Conservation (phyloP, 2,113 vertebrate genomes). For the Herpailurus yagouaroundi region DNA sequence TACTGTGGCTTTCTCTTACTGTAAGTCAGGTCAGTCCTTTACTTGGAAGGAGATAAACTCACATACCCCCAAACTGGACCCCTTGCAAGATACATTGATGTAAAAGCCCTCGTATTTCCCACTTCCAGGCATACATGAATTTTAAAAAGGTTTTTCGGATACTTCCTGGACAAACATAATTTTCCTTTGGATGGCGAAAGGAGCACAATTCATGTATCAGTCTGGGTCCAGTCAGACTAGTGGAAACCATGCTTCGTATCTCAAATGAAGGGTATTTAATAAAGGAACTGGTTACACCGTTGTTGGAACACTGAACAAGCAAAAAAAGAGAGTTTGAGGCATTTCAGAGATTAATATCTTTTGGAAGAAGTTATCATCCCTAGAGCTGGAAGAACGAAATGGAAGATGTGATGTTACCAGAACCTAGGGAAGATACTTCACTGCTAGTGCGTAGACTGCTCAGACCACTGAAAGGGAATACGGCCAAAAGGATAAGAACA, state of each 20-base stretch:
- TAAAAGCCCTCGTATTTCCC: background rate
- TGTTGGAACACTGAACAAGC: background rate
- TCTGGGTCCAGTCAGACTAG: background rate
- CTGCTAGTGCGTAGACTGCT: background rate
- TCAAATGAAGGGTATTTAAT: slow-evolving; percentile 21
- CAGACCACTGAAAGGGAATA: background rate
- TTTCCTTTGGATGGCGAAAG: background rate
- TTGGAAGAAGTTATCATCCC: background rate
- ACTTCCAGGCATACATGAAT: background rate
- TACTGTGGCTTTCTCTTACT: background rate
- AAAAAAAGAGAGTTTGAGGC: background rate
- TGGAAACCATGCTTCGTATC: background rate
- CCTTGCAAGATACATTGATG: background rate
- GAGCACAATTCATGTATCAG: background rate
- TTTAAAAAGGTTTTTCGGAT: background rate
- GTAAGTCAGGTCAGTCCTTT: background rate
- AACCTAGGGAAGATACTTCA: background rate
- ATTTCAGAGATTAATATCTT: background rate
- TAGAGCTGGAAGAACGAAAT: background rate
- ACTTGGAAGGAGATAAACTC: background rate
- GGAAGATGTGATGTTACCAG: background rate
- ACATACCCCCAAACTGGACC: background rate
- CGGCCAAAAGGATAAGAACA: background rate
- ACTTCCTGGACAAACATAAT: background rate
- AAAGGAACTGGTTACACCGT: background rate